These are phyloP conservation scores for Saccopteryx leptura DNA, from an alignment of 2,113 vertebrate genomes.

Conservation along the genomic window DNA sequence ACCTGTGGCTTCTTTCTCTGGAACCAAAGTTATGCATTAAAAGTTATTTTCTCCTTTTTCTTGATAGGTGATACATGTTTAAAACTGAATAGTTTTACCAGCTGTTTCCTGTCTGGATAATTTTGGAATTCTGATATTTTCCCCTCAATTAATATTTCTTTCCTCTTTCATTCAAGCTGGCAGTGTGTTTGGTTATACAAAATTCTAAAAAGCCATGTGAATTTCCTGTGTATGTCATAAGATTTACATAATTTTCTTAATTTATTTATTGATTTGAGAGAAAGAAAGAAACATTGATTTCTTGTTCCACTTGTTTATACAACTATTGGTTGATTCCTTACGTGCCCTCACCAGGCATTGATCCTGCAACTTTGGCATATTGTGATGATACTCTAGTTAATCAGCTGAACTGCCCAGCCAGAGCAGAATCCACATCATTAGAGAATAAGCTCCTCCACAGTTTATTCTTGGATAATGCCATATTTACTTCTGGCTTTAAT, in stretches of 20 bases:
- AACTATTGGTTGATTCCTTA: too few relatives aligned
- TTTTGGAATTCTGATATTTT: neutral
- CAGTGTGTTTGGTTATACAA: neutral
- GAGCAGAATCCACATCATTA: neutral
- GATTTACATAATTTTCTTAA: neutral
- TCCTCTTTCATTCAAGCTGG: neutral
- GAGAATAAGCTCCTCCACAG: neutral
- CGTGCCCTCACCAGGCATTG: too few relatives aligned
- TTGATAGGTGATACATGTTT: neutral
- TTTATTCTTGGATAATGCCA: neutral
- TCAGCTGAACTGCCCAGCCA: too few relatives aligned
- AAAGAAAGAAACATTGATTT: too few relatives aligned
- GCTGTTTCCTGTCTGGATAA: neutral
- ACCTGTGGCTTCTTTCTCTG: neutral
- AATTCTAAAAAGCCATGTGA: neutral
- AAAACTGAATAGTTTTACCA: neutral
- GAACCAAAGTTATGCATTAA: neutral
- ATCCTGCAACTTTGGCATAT: too few relatives aligned
- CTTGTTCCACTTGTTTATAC: too few relatives aligned
- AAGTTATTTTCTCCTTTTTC: neutral
- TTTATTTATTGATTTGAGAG: too few relatives aligned
- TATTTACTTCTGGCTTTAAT: neutral
- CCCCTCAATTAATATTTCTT: neutral
- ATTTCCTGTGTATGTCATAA: neutral
- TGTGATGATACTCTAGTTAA: too few relatives aligned